A percentile compares a stretch with the other conserved stretches of the same genome.
phyloP scores from a whole-genome alignment of 2,797 vertebrate genomes.

The Morelia viridis region DNA sequence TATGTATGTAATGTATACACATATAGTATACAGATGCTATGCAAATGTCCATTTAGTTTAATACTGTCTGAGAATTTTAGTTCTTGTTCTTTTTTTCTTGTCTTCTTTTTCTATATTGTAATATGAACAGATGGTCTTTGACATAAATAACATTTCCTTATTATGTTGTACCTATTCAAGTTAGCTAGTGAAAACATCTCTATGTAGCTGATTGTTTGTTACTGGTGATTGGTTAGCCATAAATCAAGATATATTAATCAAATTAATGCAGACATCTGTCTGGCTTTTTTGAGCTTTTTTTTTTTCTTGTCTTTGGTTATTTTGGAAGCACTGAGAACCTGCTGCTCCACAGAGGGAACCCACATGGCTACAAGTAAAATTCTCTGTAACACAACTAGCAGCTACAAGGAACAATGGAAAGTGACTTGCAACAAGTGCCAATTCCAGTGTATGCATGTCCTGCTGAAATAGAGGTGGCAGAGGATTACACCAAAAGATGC shows the following conservation, averaged over 20 bases:
- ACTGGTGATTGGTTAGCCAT: not conserved
- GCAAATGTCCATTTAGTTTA: not conserved
- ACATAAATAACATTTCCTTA: not conserved
- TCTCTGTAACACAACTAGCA: not conserved
- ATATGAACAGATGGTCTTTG: not conserved
- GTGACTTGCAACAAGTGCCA: not conserved
- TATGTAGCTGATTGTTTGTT: not conserved
- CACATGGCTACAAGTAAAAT: not conserved
- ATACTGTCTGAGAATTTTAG: not conserved
- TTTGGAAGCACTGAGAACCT: not conserved
- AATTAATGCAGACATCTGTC: not conserved
- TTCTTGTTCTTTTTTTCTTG: not conserved
- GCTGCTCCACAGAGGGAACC: not conserved
- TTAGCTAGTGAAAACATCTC: not conserved
- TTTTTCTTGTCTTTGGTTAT: not conserved
- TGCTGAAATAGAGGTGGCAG: not conserved
- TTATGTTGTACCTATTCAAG: not conserved
- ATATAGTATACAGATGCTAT: not conserved
- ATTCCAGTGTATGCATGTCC: not conserved
- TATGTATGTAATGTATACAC: not conserved
- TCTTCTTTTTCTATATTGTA: not conserved
- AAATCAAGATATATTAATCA: not conserved
- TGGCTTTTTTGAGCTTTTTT: not conserved
- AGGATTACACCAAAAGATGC: not conserved
- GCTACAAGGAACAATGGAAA: not conserved